These are phyloP conservation scores for Adelges cooleyi DNA, from an alignment of 1,140 invertebrate genomes.

Conservation along the genomic window DNA sequence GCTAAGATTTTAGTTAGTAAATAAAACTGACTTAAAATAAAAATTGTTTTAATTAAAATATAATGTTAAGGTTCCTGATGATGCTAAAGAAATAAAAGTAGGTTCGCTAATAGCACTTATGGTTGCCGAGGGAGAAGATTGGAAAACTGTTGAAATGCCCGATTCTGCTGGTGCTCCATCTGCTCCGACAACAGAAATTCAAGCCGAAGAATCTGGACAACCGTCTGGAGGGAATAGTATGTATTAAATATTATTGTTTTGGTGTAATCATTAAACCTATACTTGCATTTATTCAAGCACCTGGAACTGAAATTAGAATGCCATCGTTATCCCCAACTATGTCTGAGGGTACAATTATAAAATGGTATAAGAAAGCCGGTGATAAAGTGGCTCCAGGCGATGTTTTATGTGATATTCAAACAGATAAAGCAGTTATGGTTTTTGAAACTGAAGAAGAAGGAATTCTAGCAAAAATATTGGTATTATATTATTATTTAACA, in stretches of 20 bases:
- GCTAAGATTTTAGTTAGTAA: slow-evolving; percentile 74
- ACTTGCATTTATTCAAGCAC: slow-evolving; percentile 20
- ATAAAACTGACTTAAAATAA: no score
- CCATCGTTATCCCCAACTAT: slow-evolving; percentile 97
- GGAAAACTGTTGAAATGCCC: slow-evolving; percentile 59
- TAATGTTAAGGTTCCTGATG: slow-evolving; percentile 51
- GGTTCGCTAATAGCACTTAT: slow-evolving; percentile 81
- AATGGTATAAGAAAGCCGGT: slow-evolving; percentile 97
- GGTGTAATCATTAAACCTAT: no score
- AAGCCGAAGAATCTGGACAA: slow-evolving; percentile 36
- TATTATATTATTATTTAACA: no score
- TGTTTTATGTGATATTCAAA: slow-evolving; percentile 96
- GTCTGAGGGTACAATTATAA: slow-evolving; percentile 92
- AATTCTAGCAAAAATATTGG: slow-evolving; percentile 88
- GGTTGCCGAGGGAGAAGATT: slow-evolving; percentile 66
- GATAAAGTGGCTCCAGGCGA: slow-evolving; percentile 69
- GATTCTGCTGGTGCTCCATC: slow-evolving; percentile 48
- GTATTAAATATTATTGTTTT: no score
- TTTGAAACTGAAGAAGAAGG: slow-evolving; percentile 98
- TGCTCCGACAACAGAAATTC: slow-evolving; percentile 31
- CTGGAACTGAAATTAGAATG: slow-evolving; percentile 46
- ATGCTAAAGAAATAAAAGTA: slow-evolving; percentile 69
- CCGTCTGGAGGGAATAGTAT: slow-evolving; percentile 30
- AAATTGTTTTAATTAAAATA: slow-evolving; percentile 3
- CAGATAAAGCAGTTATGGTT: slow-evolving; percentile 99